Evolutionary conservation across 2,113 vertebrate species (phyloP), one percentile per base, ranked within the genome.

Genomic region (Clupea harengus): DNA sequence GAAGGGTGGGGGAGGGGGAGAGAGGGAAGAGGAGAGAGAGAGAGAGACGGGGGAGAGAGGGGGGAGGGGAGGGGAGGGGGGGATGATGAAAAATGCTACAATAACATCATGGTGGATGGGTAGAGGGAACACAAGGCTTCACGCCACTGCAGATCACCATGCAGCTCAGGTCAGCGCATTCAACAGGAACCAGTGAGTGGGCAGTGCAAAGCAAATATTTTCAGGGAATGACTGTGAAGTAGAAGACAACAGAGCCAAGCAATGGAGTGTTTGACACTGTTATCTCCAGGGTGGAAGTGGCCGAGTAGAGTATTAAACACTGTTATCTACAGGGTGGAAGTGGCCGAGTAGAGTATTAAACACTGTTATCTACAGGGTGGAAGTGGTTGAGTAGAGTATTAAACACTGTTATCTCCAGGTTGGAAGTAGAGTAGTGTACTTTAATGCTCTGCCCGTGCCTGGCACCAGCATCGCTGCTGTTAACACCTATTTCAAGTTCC

Each of bases 101-200:
- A 85, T 88, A 88, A 86, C 50, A 78, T 67, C 82, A 86, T 89
- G 82, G 85, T 87, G 67, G 67, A 32, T 75, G 67, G 28, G 17
- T 39, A 15, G 67, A 75, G 67, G 67, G 67, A 75, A 75, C 67
- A 39, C 32, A 32, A 28, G 67, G 28, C 20, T 75, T 39, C 10
- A 15, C 67, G 67, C 67, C 67, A 75, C 67, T 39, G 67, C 67
- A 2, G 67, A 17, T 75, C 28, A 75, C 67, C 28, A 75, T 17
- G 67, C 15, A 15, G 32, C 28, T 39, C 28, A 39, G 67, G 25
- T 32, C 67, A 39, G 67, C 4, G 67, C 67, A 13, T 32, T 32
- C 67, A 75, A 39, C 28, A 75, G 13, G 67, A 32, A 32, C 39
- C 25, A 17, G 28, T 39, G 67, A 15, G 25, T 75, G 67, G 67